Base-by-base conservation (phyloP, 2,888 invertebrate species). In the Agrypnus murinus region DNA sequence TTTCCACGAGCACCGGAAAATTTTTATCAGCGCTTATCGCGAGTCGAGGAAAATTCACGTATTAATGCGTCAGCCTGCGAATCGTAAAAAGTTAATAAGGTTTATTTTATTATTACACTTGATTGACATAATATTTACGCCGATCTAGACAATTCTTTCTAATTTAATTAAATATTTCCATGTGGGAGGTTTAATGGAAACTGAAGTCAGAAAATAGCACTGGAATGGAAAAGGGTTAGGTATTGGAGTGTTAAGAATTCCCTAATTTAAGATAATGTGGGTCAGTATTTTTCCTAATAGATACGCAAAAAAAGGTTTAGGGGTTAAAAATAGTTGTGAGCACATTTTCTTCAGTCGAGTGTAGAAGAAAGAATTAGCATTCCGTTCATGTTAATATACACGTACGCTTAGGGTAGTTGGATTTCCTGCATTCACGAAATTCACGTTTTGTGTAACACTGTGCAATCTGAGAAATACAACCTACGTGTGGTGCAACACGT, bases 401-500 rank as follows among this genome's bases (percentile, higher is more conserved):
- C 25, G 25, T 25, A 25, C 25, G 25, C 5, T 3, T 25, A 25
- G 5, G 5, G 25, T 3, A 25, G 25, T 25, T n/a, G n/a, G n/a
- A n/a, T n/a, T 25, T 25, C 25, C 25, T 5, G 25, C 25, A 25
- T 25, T 25, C 25, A 25, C 25, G 25, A 43, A 43, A 15, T 14
- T 14, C 15, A 15, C 2, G 15, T 43, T 8, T 43, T 43, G 15
- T 43, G 9, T 43, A 14, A 14, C 6, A 12, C 4, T 8, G 15
- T 43, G 14, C 6, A 15, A 15, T 25, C 31, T 50, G 12, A 48
- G 8, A 8, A 8, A n/a, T 12, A 19, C 5, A 15, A 10, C 9
- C 3, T 50, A 50, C 50, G 50, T 50, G 50, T 12, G 46, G 6
- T 50, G 50, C 50, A 50, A 31, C 31, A 50, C 50, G 50, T 46